Base-by-base conservation (phyloP, 2,888 invertebrate species). In the Cheiracanthium punctorium region DNA sequence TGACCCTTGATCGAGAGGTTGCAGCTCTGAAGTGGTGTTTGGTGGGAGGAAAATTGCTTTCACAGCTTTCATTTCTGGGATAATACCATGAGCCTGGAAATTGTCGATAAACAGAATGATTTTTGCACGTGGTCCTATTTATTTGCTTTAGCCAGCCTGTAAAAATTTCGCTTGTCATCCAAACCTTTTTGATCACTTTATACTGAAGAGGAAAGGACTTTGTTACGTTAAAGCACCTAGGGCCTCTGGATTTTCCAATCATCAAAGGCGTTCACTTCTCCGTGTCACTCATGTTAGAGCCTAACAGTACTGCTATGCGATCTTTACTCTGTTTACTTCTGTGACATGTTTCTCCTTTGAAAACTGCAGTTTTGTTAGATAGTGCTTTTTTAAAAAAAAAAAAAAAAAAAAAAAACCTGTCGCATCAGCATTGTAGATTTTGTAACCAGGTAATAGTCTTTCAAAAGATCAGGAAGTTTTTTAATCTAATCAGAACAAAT, bases 261-360 rank as follows among this genome's bases (percentile, higher is more conserved):
- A 71, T 10, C 28, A 71, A 24, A 24, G 71, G 71, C 12, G 4
- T 48, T n/a, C n/a, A 17, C 37, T 79, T 79, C 43, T 52, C 79
- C 12, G 79, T 43, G 14, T n/a, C 74, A 74, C 41, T 24, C 58
- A 52, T 74, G 28, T 74, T 74, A 29, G 74, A 29, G 29, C 12
- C 29, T 32, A 74, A 58, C 30, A 74, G 30, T n/a, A 74, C 2
- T 10, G 48, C 52, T 48, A 74, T 24, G 5, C 74, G 48, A 20
- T 74, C 74, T 30, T 74, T 74, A 33, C 48, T 74, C 8, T 74
- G 43, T 28, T 58, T 74, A 8, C 20, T 17, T 17, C 74, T 43
- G 43, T 14, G 1, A 41, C 71, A 71, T 71, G 12, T 37, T 71
- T 37, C 41, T 4, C 17, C 14, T 20, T 74, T 74, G 30, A 74